Evolutionary conservation across 2,797 vertebrate species (phyloP).

Genomic region (Lophius americanus): DNA sequence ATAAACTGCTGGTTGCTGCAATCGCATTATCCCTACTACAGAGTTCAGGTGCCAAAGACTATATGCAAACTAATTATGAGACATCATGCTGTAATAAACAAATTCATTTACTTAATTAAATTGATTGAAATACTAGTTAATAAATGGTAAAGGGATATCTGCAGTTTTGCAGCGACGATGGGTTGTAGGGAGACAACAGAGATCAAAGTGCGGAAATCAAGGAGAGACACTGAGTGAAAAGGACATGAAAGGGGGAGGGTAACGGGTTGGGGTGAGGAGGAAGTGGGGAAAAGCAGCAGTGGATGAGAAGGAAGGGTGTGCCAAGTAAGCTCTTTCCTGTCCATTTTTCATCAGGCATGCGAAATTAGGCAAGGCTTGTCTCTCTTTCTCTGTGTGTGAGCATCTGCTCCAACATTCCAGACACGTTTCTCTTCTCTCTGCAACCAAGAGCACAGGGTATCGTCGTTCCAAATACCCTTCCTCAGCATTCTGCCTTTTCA

Average conservation of each 20-base stretch:
- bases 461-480: conserved; percentile 65
- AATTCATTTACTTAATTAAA: no score
- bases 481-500: conserved; percentile 73
- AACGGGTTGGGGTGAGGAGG: conserved; percentile 21
- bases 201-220: conserved; percentile 42
- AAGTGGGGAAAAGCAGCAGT: conserved; percentile 39
- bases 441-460: conserved; percentile 41
- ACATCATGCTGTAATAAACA: no score
- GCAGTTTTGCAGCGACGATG: not conserved
- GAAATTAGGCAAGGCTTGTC: conserved; percentile 71
- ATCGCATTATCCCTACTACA: no score
- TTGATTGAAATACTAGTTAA: not conserved
- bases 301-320: conserved; percentile 60
- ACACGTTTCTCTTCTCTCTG: conserved; percentile 60
- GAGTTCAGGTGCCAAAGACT: no score
- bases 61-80: no score
- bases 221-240: conserved; percentile 30
- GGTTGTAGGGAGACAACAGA: conserved; percentile 10
- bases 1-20: no score
- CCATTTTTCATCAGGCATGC: conserved; percentile 77
- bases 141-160: conserved; percentile 5
- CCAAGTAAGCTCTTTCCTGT: conserved; percentile 80
- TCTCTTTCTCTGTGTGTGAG: conserved; percentile 31
- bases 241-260: conserved; percentile 25
- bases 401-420: conserved; percentile 69